Base-by-base conservation (phyloP, 1,140 invertebrate species). In the Meteorus sp. region DNA sequence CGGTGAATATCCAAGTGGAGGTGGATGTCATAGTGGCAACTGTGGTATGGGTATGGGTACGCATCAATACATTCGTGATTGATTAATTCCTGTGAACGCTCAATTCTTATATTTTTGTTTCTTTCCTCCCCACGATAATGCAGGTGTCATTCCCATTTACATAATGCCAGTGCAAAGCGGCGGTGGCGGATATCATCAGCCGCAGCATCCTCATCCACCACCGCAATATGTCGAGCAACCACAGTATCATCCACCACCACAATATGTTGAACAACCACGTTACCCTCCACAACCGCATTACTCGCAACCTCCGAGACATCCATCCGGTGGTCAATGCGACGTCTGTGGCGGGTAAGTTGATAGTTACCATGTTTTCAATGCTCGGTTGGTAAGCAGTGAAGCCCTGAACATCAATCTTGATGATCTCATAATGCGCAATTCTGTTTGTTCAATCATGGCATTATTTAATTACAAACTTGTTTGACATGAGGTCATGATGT, bases 131-230 rank as follows among this genome's bases (percentile, higher is more conserved):
- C 61, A 48, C 2, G 1, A 22, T 33, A 51, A 8, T 7, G 11
- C 33, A 11, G 61, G 41, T 45, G 55, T 60, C 15, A 35, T 67
- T 31, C 67, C 65, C 39, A 56, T 70, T 9, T 53, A 64, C 44
- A 56, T 71, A 11, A 54, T 68, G 22, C 66, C 66, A 23, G 60
- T 68, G 23, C 11, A 31, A 50, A 47, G 59, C 8, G 13, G 13
- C 15, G 8, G 8, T n/a, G 15, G 13, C 7, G 11, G 39, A 23
- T 20, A 44, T 44, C 29, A 51, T 8, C 45, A 48, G 13, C 27
- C 20, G 6, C 9, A 20, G 15, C 19, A 50, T 51, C 45, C 6
- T 33, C 29, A 33, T 7, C 35, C 35, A 5, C 35, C 3, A 43
- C 51, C 55, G 15, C 22, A 48, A 59, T 54, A 52, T 22, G 15